Conservation (phyloP, 1,140 invertebrate species). For the Pogonognathellus flavescens region DNA sequence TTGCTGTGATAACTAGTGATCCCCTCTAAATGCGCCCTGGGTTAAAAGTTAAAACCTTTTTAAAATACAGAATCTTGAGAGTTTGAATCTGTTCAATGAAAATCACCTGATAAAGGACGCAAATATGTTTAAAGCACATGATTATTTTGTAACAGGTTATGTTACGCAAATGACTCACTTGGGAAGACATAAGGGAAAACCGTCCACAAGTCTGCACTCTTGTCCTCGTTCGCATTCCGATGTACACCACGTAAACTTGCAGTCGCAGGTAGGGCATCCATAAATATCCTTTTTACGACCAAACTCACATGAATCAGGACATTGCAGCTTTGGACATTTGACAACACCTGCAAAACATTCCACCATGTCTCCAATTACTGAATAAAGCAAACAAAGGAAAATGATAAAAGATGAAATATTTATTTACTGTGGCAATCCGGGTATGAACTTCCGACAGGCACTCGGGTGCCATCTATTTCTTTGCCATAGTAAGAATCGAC, state of each 20-base stretch:
- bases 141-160: not conserved
- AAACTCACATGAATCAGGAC: constrained; percentile 77
- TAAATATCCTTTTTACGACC: constrained; percentile 77
- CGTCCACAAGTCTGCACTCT: constrained; percentile 75
- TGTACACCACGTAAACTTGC: constrained; percentile 66
- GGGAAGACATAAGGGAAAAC: constrained; percentile 82
- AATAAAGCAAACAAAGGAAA: too few relatives aligned
- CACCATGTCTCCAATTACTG: not conserved
- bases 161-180: constrained; percentile 60
- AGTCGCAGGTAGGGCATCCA: constrained; percentile 70
- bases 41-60: too few relatives aligned
- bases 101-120: not conserved
- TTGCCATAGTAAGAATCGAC: constrained; percentile 69
- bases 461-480: constrained; percentile 70
- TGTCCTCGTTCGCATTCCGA: constrained; percentile 70
- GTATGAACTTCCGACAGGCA: constrained; percentile 61
- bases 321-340: constrained; percentile 76
- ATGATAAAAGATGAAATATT: not conserved
- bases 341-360: constrained; percentile 70
- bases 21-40: too few relatives aligned
- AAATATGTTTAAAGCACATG: not conserved
- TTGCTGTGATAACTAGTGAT: too few relatives aligned
- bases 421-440: constrained; percentile 68
- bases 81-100: not conserved
- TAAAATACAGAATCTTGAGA: too few relatives aligned